Evolutionary conservation across 30 jellyfish, hydroid and myxozoan genomes (phyloP).

Genomic region (Aurelia sp.): DNA sequence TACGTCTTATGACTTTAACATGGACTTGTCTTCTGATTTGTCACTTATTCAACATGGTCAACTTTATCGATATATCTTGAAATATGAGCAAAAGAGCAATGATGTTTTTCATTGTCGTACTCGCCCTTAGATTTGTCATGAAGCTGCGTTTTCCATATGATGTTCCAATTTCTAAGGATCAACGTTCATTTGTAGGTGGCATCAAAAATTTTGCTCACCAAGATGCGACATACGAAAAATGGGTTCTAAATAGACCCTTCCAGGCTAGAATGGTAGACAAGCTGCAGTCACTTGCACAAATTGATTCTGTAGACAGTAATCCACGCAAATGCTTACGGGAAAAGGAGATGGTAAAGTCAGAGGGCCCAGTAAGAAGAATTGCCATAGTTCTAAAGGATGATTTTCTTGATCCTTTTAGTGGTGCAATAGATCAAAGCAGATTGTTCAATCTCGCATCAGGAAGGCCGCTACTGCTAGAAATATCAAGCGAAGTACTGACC

Average conservation of each 20-base stretch:
- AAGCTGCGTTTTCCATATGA: too few relatives aligned
- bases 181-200: slow-evolving; percentile 16
- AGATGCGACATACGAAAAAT: slow-evolving; percentile 26
- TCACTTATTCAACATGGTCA: too few relatives aligned
- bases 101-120: too few relatives aligned
- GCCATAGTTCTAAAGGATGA: neutral
- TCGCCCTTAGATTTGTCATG: too few relatives aligned
- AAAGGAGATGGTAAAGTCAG: slow-evolving; percentile 19
- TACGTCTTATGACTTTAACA: too few relatives aligned
- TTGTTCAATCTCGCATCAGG: too few relatives aligned
- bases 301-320: neutral
- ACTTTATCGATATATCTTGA: too few relatives aligned
- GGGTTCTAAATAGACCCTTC: too few relatives aligned
- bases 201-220: slow-evolving; percentile 29
- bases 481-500: too few relatives aligned
- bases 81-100: too few relatives aligned
- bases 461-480: slow-evolving; percentile 5
- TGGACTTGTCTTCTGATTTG: too few relatives aligned
- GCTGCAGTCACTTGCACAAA: neutral
- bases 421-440: neutral
- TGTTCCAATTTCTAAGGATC: too few relatives aligned
- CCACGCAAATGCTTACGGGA: slow-evolving; percentile 45
- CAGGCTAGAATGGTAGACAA: slow-evolving; percentile 26
- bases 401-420: slow-evolving; percentile 31
- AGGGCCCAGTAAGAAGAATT: slow-evolving; percentile 1